Evolutionary conservation across 2,113 vertebrate species (phyloP).

Genomic region (Etheostoma spectabile): DNA sequence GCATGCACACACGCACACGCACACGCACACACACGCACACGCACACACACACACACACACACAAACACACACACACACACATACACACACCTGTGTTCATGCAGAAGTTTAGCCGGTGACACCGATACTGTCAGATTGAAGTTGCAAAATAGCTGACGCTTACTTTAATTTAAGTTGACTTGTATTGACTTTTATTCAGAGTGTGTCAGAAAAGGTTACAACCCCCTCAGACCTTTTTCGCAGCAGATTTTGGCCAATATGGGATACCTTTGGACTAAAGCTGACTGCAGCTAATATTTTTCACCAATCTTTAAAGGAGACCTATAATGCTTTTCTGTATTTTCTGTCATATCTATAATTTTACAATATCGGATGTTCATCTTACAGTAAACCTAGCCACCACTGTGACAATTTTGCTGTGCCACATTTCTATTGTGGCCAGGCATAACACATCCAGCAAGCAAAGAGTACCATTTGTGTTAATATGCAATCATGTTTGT

Average conservation of each 20-base stretch:
- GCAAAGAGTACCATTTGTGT: too few relatives aligned
- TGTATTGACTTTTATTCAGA: not conserved
- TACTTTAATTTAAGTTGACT: constrained; percentile 14
- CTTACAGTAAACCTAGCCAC: too few relatives aligned
- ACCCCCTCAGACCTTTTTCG: not conserved
- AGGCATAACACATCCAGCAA: too few relatives aligned
- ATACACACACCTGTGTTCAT: constrained; percentile 24
- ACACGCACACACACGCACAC: constrained; percentile 29
- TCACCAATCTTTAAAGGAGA: not conserved
- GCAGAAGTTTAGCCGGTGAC: constrained; percentile 4
- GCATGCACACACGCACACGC: constrained; percentile 24
- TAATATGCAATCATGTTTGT: too few relatives aligned
- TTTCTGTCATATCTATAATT: too few relatives aligned
- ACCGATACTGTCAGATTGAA: constrained; percentile 14
- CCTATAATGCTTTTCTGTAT: too few relatives aligned
- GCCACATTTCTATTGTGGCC: too few relatives aligned
- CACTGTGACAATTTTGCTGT: too few relatives aligned
- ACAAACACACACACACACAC: constrained; percentile 29
- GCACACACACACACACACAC: constrained; percentile 28
- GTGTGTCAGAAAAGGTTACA: not conserved
- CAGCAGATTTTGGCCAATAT: not conserved
- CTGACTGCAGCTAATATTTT: not conserved
- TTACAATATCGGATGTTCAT: too few relatives aligned
- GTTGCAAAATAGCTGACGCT: not conserved
- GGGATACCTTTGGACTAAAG: not conserved